phyloP scores from a whole-genome alignment of 2,888 invertebrate species.

The Dilophus febrilis region DNA sequence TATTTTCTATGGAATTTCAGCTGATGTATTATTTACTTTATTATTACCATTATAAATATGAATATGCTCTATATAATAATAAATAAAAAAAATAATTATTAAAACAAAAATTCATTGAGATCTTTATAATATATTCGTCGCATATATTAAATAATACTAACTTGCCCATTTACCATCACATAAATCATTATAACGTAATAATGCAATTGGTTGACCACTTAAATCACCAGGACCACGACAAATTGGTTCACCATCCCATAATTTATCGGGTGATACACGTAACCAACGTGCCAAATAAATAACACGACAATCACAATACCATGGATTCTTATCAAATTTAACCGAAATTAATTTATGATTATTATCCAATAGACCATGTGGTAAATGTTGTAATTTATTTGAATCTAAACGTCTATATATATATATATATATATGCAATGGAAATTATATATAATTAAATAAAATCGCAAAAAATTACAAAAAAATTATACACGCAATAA shows the following conservation, averaged over 20 bases:
- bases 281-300: constrained; percentile 44
- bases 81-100: too few relatives aligned
- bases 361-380: constrained; percentile 39
- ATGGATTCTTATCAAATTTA: constrained; percentile 43
- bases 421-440: constrained; percentile 5
- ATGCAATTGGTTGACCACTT: constrained; percentile 32
- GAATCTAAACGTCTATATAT: constrained; percentile 36
- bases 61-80: too few relatives aligned
- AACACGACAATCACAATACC: constrained; percentile 46
- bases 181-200: constrained; percentile 42
- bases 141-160: too few relatives aligned
- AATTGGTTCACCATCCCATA: constrained; percentile 35
- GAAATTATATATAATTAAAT: constrained; percentile 14
- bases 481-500: too few relatives aligned
- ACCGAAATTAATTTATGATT: constrained; percentile 38
- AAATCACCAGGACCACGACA: constrained; percentile 36
- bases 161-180: constrained; percentile 30
- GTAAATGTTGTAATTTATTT: constrained; percentile 45
- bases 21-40: too few relatives aligned
- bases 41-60: too few relatives aligned
- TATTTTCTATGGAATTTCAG: too few relatives aligned
- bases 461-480: too few relatives aligned
- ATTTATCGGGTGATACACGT: constrained; percentile 29
- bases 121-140: too few relatives aligned
- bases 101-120: too few relatives aligned